Evolutionary conservation across 2,113 vertebrate genomes (phyloP).

Genomic region (Atrichornis clamosus): DNA sequence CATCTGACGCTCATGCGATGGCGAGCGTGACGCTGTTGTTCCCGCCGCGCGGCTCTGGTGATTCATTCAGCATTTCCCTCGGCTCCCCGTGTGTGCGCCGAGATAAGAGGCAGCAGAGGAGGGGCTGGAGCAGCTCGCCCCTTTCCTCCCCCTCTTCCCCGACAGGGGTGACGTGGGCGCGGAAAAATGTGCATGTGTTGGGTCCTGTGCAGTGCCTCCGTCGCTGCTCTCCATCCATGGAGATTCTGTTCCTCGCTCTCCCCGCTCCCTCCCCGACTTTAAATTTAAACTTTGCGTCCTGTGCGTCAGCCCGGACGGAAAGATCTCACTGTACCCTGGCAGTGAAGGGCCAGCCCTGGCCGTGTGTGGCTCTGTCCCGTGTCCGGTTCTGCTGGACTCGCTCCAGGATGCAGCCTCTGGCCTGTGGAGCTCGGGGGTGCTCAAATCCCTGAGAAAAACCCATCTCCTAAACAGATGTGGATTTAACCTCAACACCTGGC

Average conservation of each 20-base stretch:
- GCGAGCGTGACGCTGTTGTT: neutral
- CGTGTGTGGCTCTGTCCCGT: rapidly evolving
- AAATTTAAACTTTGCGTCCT: neutral
- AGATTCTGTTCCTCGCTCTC: neutral
- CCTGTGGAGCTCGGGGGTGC: rapidly evolving
- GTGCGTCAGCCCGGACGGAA: neutral
- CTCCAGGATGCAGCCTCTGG: neutral
- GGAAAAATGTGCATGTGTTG: conserved; percentile 9
- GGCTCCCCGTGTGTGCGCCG: neutral
- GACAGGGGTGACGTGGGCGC: neutral
- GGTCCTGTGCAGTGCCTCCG: neutral
- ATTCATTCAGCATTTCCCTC: neutral
- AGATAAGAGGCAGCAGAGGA: neutral
- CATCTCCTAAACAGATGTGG: neutral
- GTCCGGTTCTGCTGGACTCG: neutral
- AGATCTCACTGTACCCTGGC: neutral
- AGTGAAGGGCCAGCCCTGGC: neutral
- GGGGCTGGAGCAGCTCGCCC: neutral
- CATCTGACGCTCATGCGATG: rapidly evolving
- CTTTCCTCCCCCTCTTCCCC: neutral
- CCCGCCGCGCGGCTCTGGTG: neutral
- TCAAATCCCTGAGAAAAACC: neutral
- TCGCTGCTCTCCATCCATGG: neutral
- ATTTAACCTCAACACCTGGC: no score
- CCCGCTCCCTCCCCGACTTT: neutral